Evolutionary conservation across 1,140 invertebrate genomes (phyloP), one percentile per base, ranked within the genome.

Genomic region (Solenopsis invicta): DNA sequence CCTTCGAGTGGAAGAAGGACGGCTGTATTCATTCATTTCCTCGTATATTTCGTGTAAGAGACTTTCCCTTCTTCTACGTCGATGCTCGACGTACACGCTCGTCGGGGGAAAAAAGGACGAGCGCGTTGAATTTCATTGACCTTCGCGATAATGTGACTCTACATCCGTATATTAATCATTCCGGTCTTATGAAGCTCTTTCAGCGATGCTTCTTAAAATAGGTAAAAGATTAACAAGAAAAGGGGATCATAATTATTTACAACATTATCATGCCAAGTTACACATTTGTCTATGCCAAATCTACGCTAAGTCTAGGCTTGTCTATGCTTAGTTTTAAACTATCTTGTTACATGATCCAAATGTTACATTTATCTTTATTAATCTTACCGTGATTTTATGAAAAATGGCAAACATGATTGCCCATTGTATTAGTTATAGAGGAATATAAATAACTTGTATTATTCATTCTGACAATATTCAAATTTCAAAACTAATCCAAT

Each of bases 21-120:
- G 88, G 91, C 84, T 75, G 88, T 89, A 93, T 94, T 93, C 93
- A 94, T 94, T 94, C 93, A 94, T 93, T 94, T 88, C 91, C 90
- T 87, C 89, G 84, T 87, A 88, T 81, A 87, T 82, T 85, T 88
- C 88, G 85, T 89, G 76, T 87, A 91, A 91, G 91, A 91, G 89
- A 91, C 84, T 85, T 76, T 87, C 76, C 75, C 81, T 90, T 86
- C 89, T 91, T 91, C 78, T 59, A 84, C 87, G 81, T 82, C 85
- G 74, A 75, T 62, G 88, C 74, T 69, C 71, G 61, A 52, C 34
- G 61, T 77, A 52, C 59, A 52, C 62, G 50, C 59, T 54, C 45
- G 59, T 50, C 21, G 54, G 34, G 41, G 21, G 37, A 71, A 77
- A 85, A 85, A 85, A 66, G 48, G 52, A 71, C 29, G 69, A 45